Evolutionary conservation across 2,113 vertebrate genomes (phyloP), one percentile per base, ranked within the genome.

Genomic region (Benthochromis sp.): DNA sequence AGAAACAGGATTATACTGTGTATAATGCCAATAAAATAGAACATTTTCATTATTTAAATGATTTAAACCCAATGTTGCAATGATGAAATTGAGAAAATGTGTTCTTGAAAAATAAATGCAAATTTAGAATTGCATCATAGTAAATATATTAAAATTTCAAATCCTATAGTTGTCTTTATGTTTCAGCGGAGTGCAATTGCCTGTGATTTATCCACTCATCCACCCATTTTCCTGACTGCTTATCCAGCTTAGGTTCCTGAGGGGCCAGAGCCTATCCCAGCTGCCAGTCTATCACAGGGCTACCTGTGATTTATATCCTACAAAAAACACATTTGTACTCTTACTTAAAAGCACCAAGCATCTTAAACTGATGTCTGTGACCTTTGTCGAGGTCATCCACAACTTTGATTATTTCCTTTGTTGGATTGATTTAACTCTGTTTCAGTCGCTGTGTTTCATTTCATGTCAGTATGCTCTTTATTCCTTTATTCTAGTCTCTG

Each of bases 301-400:
- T 52, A 78, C 45, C 45, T 78, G 45, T 1, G 45, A 78, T 34
- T 78, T 78, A 52, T 9, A 34, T 52, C 45, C 73, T 78, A 78
- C 73, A 52, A 31, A 34, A 78, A 4, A 78, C 27, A 78, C 73
- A 52, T 78, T 78, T 78, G 45, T 78, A 78, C 27, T 78, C 45
- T 52, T 78, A 31, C 27, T 52, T 78, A 31, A n/a, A 78, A 52
- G 45, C 27, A 78, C 45, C 73, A 78, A 78, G 6, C 16, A 52
- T 78, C 45, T 52, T 52, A 78, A 78, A 78, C 45, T 78, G 73
- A 78, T n/a, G 73, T 0, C 17, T 52, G 45, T 34, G 27, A 78
- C 45, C 45, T 78, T 52, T 50, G 71, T 31, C 16, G 10, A 78
- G 73, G 73, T 78, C 73, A 34, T 76, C 43, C 45, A 12, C 27